Evolutionary conservation across 1,140 invertebrate species (phyloP).

Genomic region (Drosophila dunni): DNA sequence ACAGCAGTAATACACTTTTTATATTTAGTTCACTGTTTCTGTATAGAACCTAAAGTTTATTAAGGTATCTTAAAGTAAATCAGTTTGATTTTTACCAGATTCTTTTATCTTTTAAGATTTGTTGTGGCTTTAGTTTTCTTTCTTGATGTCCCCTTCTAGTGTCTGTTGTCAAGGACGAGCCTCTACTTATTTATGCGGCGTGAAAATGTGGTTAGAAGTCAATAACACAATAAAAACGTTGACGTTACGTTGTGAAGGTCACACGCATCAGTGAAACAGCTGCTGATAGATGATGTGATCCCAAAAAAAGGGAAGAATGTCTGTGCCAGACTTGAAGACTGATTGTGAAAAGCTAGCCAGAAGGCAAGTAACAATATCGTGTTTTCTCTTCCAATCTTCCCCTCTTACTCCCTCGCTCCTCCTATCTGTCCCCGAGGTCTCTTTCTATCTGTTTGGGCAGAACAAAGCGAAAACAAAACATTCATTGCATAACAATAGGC

Average conservation of each 20-base stretch:
- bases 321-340: slow-evolving; percentile 7
- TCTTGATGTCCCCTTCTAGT: slow-evolving; percentile 11
- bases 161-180: slow-evolving; percentile 56
- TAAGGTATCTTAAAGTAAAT: background rate
- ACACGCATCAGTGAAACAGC: slow-evolving; percentile 28
- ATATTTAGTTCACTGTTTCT: background rate
- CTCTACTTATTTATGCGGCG: slow-evolving; percentile 58
- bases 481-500: slow-evolving; percentile 82
- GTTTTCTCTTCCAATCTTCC: background rate
- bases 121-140: slow-evolving; percentile 5
- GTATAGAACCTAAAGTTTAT: too few species aligned
- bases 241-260: slow-evolving; percentile 60
- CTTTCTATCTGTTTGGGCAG: slow-evolving; percentile 11
- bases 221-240: slow-evolving; percentile 80
- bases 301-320: background rate
- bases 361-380: background rate
- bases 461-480: slow-evolving; percentile 67
- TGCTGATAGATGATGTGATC: slow-evolving; percentile 24
- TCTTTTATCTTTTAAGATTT: slow-evolving; percentile 14
- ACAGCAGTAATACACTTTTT: too few species aligned
- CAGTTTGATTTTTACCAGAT: slow-evolving; percentile 1
- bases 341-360: slow-evolving; percentile 3
- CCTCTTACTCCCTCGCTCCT: background rate
- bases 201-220: slow-evolving; percentile 80
- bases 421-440: background rate